phyloP scores from a whole-genome alignment of 2,797 vertebrate genomes.

The Rhinichthys osculus region DNA sequence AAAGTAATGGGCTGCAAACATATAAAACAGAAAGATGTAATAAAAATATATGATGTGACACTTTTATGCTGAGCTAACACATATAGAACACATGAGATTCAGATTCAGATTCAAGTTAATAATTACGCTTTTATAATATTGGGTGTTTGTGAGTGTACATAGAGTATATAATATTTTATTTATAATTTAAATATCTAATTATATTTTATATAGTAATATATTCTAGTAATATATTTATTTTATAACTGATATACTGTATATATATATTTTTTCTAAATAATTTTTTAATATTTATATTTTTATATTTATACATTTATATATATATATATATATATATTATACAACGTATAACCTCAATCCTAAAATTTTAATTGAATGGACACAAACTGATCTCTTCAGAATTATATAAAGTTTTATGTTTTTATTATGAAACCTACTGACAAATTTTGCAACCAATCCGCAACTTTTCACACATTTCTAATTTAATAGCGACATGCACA shows the following conservation, averaged over 20 bases:
- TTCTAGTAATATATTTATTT: background rate
- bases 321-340: too few species aligned
- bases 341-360: background rate
- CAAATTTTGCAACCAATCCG: background rate
- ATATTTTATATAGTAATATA: background rate
- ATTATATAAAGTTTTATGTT: background rate
- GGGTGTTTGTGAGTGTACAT: background rate
- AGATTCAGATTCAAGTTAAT: background rate
- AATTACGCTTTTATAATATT: background rate
- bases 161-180: background rate
- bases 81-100: background rate
- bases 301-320: background rate
- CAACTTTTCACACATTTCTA: background rate
- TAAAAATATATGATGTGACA: slow-evolving; percentile 12
- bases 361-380: background rate
- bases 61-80: slow-evolving; percentile 12
- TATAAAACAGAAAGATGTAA: slow-evolving; percentile 14
- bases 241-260: too few species aligned
- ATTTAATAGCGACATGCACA: background rate
- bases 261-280: too few species aligned
- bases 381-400: background rate
- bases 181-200: background rate
- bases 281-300: background rate
- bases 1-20: background rate
- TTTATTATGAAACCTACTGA: background rate